A percentile compares a stretch with the other conserved stretches of the same genome.
Conservation (phyloP, 1,140 invertebrate species). For the Apis florea region DNA sequence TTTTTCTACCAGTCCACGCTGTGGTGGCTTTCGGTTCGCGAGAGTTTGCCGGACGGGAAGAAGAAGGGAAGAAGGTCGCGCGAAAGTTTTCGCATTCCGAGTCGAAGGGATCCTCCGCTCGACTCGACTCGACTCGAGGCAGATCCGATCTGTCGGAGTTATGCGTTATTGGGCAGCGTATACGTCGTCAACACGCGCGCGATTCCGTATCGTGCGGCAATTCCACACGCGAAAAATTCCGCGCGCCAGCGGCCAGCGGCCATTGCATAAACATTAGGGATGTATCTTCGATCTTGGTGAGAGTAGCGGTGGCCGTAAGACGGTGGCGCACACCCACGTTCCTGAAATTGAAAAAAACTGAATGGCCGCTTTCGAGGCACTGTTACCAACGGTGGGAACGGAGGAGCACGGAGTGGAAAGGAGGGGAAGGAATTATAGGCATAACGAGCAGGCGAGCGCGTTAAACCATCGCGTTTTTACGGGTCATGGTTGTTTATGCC, state of each 20-base stretch:
- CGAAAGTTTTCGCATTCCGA: slow-evolving; percentile 39
- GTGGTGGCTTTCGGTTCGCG: neutral
- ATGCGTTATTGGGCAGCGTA: slow-evolving; percentile 70
- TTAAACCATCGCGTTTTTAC: slow-evolving; percentile 34
- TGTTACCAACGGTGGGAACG: neutral
- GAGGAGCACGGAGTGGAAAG: neutral
- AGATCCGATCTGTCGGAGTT: slow-evolving; percentile 69
- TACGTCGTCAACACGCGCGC: slow-evolving; percentile 46
- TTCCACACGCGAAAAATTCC: slow-evolving; percentile 66
- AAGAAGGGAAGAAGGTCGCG: neutral
- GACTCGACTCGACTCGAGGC: slow-evolving; percentile 22
- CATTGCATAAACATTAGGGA: slow-evolving; percentile 74
- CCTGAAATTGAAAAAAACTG: slow-evolving; percentile 66
- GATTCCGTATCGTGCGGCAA: slow-evolving; percentile 66
- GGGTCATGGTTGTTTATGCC: slow-evolving; percentile 8
- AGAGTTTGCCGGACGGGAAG: neutral
- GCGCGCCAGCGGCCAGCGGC: slow-evolving; percentile 39
- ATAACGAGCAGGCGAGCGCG: slow-evolving; percentile 37
- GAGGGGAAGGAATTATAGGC: slow-evolving; percentile 46
- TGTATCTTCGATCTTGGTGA: slow-evolving; percentile 65
- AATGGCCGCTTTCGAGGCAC: slow-evolving; percentile 50
- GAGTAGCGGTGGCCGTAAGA: slow-evolving; percentile 48
- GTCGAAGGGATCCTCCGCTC: slow-evolving; percentile 18
- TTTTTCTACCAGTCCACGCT: too few relatives aligned
- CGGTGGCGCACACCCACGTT: slow-evolving; percentile 69